phyloP scores from a whole-genome alignment of 2,888 invertebrate genomes.

The Lottia scabra region DNA sequence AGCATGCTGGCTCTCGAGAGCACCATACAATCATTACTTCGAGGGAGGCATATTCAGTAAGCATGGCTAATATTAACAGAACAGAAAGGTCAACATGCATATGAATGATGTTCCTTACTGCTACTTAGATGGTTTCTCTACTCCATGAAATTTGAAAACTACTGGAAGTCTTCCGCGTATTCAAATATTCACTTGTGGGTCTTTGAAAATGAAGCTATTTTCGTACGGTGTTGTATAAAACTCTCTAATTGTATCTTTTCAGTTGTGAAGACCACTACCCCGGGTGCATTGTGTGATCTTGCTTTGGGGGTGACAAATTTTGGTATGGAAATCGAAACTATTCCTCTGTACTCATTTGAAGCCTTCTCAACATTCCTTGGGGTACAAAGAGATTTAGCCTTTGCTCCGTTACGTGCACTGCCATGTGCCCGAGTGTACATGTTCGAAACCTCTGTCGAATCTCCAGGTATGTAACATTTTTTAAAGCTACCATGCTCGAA shows the following conservation, averaged over 20 bases:
- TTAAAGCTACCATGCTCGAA: too few relatives aligned
- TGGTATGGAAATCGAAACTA: constrained; percentile 11
- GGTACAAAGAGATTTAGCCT: constrained; percentile 3
- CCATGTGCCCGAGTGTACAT: constrained; percentile 16
- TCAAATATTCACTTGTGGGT: too few relatives aligned
- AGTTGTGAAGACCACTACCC: constrained; percentile 8
- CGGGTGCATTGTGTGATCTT: constrained; percentile 7
- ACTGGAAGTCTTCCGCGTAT: too few relatives aligned
- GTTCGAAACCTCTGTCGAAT: constrained; percentile 7
- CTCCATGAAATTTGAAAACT: too few relatives aligned
- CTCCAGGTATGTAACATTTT: constrained; percentile 8
- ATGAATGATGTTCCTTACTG: too few relatives aligned
- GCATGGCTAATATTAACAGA: too few relatives aligned
- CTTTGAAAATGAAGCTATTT: neutral
- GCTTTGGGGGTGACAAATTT: constrained; percentile 11
- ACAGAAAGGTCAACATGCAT: too few relatives aligned
- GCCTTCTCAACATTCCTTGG: constrained; percentile 14
- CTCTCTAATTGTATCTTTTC: neutral
- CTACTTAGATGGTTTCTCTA: too few relatives aligned
- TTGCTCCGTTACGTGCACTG: constrained; percentile 7
- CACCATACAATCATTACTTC: too few relatives aligned
- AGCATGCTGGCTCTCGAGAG: too few relatives aligned
- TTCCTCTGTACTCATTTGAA: constrained; percentile 15
- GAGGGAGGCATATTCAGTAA: too few relatives aligned
- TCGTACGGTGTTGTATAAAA: neutral